These are phyloP conservation scores for Beaufortia kweichowensis DNA, from an alignment of 2,113 vertebrate genomes.

Conservation along the genomic window DNA sequence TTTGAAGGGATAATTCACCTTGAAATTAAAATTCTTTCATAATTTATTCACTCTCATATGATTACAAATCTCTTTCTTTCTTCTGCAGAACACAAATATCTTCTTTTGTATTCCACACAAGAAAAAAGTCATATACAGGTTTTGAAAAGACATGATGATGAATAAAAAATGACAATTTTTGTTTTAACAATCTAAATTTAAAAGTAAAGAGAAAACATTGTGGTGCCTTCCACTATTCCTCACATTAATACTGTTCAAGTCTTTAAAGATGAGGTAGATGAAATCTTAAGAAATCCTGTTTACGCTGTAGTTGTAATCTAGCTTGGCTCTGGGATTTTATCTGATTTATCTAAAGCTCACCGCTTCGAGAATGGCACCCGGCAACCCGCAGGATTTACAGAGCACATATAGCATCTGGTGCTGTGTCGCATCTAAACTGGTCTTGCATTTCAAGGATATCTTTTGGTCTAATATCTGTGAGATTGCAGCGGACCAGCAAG, in stretches of 20 bases:
- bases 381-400: slow-evolving; percentile 6
- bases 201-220: no score
- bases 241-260: background rate
- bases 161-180: no score
- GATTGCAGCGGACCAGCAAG: slow-evolving; percentile 15
- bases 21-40: background rate
- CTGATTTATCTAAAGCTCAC: slow-evolving; percentile 25
- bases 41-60: no score
- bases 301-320: slow-evolving; percentile 13
- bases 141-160: no score
- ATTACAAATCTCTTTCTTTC: no score
- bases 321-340: background rate
- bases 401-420: slow-evolving; percentile 40
- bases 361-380: slow-evolving; percentile 2
- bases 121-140: no score
- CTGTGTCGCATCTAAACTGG: background rate
- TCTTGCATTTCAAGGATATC: slow-evolving; percentile 34
- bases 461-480: slow-evolving; percentile 21
- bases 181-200: no score
- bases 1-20: background rate
- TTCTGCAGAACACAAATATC: no score
- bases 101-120: no score
- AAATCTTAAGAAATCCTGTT: slow-evolving; percentile 1
- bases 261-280: background rate
- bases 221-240: background rate